A percentile compares a stretch with the other conserved stretches of the same genome.
Evolutionary conservation across 2,888 invertebrate genomes (phyloP).

Genomic region (Stomorhina lunata): DNA sequence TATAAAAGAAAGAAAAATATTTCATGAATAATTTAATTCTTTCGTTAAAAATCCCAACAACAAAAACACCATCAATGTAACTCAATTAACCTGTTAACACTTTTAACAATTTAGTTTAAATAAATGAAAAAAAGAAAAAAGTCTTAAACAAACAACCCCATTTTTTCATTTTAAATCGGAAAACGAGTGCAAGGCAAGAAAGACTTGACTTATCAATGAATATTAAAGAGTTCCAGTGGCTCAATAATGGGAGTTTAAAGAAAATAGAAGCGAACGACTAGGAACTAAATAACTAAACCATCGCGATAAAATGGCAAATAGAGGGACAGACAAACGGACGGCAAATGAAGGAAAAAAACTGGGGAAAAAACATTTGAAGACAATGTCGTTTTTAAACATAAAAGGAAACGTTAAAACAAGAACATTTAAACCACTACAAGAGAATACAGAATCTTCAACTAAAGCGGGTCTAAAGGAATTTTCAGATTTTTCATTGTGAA

Average conservation of each 20-base stretch:
- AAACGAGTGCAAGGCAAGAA: not conserved
- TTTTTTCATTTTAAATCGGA: not conserved
- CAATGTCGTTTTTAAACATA: conserved; percentile 55
- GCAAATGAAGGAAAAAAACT: not conserved
- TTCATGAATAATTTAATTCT: conserved; percentile 32
- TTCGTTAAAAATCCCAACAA: not conserved
- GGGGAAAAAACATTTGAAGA: conserved; percentile 23
- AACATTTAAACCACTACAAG: conserved; percentile 53
- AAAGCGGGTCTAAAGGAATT: conserved; percentile 22
- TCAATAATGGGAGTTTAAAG: not conserved
- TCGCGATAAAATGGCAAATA: conserved; percentile 49
- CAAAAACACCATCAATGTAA: conserved; percentile 44
- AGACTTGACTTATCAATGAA: conserved; percentile 64
- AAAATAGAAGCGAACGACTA: conserved; percentile 29
- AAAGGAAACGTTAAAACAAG: conserved; percentile 62
- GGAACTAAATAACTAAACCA: conserved; percentile 65
- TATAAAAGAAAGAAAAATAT: conserved; percentile 4
- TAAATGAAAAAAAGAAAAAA: not conserved
- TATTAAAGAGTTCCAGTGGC: conserved; percentile 45
- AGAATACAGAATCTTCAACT: conserved; percentile 23
- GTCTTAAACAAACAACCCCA: conserved; percentile 10
- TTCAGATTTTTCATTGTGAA: not conserved
- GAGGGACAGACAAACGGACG: not conserved
- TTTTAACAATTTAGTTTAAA: conserved; percentile 32
- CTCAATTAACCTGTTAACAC: conserved; percentile 66